Conservation (phyloP, 1,140 invertebrate genomes). For the Drosophila busckii region DNA sequence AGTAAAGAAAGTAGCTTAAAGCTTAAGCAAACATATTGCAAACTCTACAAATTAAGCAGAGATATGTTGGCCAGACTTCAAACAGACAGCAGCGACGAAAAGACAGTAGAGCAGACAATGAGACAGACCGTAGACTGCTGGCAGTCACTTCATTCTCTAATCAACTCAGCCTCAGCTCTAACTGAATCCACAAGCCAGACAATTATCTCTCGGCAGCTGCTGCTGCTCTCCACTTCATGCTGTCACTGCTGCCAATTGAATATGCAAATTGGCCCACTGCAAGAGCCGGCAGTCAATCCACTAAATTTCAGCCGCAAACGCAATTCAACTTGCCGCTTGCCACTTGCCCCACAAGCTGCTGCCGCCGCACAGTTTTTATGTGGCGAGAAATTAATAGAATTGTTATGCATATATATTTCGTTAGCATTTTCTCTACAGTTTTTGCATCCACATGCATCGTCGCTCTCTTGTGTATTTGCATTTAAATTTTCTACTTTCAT, state of each 20-base stretch:
- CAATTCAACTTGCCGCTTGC: no score
- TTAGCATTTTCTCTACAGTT: not conserved
- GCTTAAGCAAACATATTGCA: no score
- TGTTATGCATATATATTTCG: conserved; percentile 43
- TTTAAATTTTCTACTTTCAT: conserved; percentile 34
- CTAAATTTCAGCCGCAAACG: no score
- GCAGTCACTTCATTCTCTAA: no score
- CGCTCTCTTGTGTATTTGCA: conserved; percentile 28
- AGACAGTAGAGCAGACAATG: not conserved
- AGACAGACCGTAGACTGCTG: not conserved
- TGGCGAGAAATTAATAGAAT: conserved; percentile 48
- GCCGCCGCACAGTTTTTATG: no score
- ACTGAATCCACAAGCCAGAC: conserved; percentile 1
- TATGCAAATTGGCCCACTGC: conserved; percentile 43
- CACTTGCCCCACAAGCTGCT: no score
- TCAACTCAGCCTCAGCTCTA: no score
- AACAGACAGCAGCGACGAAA: conserved; percentile 2
- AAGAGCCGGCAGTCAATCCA: conserved; percentile 32
- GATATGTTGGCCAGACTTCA: conserved; percentile 23
- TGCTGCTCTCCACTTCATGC: not conserved
- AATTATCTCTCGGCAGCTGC: conserved; percentile 6
- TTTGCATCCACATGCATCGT: conserved; percentile 16
- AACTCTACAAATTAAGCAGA: no score
- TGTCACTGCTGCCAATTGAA: conserved; percentile 45
- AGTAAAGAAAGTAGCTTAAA: no score